These are phyloP conservation scores for Perizoma affinitatum DNA, from an alignment of 2,888 invertebrate genomes.

Conservation along the genomic window DNA sequence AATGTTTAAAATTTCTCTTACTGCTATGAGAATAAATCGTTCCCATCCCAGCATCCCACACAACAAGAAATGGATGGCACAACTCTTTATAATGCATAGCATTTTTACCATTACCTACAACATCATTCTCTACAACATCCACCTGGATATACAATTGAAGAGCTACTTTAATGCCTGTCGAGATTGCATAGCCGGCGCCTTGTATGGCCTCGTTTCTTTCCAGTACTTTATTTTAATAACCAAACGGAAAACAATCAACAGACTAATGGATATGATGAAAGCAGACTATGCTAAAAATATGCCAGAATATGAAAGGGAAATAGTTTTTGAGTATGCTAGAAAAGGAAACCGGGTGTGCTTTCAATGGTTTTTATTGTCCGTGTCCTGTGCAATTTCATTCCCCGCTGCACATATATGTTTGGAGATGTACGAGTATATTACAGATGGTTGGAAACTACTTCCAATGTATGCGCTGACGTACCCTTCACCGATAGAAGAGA, in stretches of 20 bases:
- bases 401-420: background rate
- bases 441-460: conserved; percentile 13
- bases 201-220: conserved; percentile 11
- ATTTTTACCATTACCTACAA: background rate
- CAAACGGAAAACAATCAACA: conserved; percentile 7
- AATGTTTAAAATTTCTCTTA: conserved; percentile 14
- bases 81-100: conserved; percentile 2
- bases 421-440: conserved; percentile 18
- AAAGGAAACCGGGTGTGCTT: conserved; percentile 11
- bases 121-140: conserved; percentile 4
- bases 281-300: conserved; percentile 14
- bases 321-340: conserved; percentile 18
- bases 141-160: background rate
- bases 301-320: conserved; percentile 11
- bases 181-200: conserved; percentile 8
- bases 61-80: conserved; percentile 17
- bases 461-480: conserved; percentile 21
- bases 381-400: too few species aligned
- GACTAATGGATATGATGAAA: conserved; percentile 23
- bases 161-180: conserved; percentile 14
- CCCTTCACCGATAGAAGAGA: conserved; percentile 22
- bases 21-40: conserved; percentile 13
- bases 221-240: conserved; percentile 17
- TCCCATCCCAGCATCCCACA: conserved; percentile 21
- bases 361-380: background rate